Evolutionary conservation across 2,797 vertebrate genomes (phyloP).

Genomic region (Meriones psammophilus): DNA sequence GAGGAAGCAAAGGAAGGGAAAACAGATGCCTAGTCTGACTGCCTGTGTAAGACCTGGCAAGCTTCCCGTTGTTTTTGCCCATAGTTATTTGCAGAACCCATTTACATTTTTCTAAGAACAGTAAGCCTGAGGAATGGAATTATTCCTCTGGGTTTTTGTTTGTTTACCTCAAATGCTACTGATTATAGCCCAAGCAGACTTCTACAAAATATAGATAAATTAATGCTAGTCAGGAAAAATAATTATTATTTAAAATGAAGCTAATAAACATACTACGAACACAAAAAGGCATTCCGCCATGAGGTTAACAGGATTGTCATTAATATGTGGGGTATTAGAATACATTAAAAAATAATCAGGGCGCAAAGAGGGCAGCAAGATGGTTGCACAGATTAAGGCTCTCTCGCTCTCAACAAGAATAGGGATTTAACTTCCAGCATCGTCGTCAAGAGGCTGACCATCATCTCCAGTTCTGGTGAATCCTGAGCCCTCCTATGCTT

Average conservation of each 20-base stretch:
- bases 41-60: not conserved
- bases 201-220: not conserved
- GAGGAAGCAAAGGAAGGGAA: not conserved
- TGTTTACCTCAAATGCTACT: not conserved
- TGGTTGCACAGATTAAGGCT: not conserved
- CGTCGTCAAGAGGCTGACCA: not conserved
- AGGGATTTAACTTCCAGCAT: no score
- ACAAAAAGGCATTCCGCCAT: not conserved
- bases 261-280: not conserved
- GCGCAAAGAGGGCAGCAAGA: not conserved
- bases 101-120: not conserved
- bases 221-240: slow-evolving; percentile 23
- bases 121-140: not conserved
- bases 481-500: no score
- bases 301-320: not conserved
- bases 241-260: not conserved
- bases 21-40: not conserved
- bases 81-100: not conserved
- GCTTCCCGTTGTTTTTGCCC: not conserved
- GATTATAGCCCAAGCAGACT: not conserved
- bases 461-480: not conserved
- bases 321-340: not conserved
- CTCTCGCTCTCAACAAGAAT: not conserved
- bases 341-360: not conserved
- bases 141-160: not conserved